Evolutionary conservation across 2,797 vertebrate genomes (phyloP), one percentile per base, ranked within the genome.

Genomic region (Xenops minutus): DNA sequence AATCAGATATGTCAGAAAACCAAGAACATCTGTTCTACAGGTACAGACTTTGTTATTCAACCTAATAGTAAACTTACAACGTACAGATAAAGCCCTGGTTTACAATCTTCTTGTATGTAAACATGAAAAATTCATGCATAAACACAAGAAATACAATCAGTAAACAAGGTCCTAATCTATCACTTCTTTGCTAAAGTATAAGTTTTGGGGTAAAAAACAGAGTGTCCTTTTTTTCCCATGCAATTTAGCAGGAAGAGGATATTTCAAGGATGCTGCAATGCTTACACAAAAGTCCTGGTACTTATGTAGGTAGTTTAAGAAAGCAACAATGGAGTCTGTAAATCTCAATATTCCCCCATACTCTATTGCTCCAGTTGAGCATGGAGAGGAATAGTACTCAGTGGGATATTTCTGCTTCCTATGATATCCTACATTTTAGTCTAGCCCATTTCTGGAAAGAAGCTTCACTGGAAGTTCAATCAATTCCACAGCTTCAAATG

Each of bases 401-500:
- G 7, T 3, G 4, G 27, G n/a, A 51, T 49, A 56, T 34, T 83
- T 92, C 83, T 59, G 26, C 43, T 89, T 89, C 87, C 62, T 83
- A 55, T 46, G 48, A 59, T 78, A 52, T 32, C 19, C 37, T 66
- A 67, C 43, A 64, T 95, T 92, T 92, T 74, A 92, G 54, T 27
- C 52, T 77, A 69, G 41, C 39, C 30, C 54, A 77, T 81, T 71
- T 89, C 59, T 86, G 58, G 91, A 81, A 91, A 80, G 74, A 83
- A 81, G 44, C 23, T 92, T 89, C 77, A 78, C 36, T 94, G 59
- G 43, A 93, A 93, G 80, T 88, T 94, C 66, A 89, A 91, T 91
- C 75, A 77, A 23, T 92, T 89, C 78, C 49, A 82, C 61, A 85
- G 78, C 79, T 96, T 94, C 84, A 92, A 94, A 95, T 84, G n/a